Percentiles rank a stretch among this genome's conserved stretches.
phyloP scores from a whole-genome alignment of 2,113 vertebrate genomes.

The Myrmecobius fasciatus region DNA sequence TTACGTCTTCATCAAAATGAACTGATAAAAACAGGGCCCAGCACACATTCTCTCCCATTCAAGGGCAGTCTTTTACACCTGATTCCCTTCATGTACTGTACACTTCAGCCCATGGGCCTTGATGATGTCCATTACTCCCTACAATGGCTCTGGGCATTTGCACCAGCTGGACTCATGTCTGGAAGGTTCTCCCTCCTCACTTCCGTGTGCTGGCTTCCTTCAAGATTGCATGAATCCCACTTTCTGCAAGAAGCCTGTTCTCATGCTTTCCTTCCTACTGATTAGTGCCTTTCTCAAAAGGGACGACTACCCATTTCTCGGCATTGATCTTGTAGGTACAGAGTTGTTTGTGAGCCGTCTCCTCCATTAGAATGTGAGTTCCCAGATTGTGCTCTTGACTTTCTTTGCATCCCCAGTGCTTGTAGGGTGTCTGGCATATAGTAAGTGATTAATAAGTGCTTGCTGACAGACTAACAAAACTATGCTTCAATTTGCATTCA shows the following conservation, averaged over 20 bases:
- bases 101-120: neutral
- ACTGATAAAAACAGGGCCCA: neutral
- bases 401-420: neutral
- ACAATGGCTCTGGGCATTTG: neutral
- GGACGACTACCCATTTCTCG: too few species aligned
- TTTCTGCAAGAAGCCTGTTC: neutral
- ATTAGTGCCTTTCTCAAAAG: neutral
- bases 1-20: neutral
- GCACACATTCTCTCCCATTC: neutral
- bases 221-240: neutral
- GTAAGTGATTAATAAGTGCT: neutral
- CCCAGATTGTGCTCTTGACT: neutral
- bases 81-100: neutral
- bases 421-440: neutral
- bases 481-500: neutral
- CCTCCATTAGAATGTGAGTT: neutral
- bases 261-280: too few species aligned
- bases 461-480: neutral
- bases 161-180: neutral
- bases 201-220: neutral
- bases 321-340: neutral
- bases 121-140: neutral
- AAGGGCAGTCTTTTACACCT: neutral
- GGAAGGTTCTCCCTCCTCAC: neutral
- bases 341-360: neutral